Evolutionary conservation across 1,140 invertebrate species (phyloP).

Genomic region (Nylanderia fulva): DNA sequence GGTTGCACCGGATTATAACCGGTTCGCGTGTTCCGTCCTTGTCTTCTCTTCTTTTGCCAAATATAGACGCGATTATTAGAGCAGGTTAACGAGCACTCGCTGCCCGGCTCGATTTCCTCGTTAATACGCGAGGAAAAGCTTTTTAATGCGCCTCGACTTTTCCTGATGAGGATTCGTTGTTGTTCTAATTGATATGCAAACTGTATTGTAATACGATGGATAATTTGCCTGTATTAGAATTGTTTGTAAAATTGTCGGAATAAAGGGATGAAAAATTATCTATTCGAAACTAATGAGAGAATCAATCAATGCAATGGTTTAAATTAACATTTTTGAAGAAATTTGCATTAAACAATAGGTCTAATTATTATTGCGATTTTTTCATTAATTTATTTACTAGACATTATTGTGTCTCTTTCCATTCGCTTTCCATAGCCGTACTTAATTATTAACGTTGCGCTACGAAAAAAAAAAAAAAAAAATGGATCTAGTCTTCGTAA

Average conservation of each 20-base stretch:
- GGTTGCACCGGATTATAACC: slow-evolving; percentile 25
- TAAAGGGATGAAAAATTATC: neutral
- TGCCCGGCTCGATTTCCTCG: slow-evolving; percentile 53
- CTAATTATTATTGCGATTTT: neutral
- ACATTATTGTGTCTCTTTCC: neutral
- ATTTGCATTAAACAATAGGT: neutral
- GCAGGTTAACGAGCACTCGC: slow-evolving; percentile 46
- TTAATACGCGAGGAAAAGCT: slow-evolving; percentile 40
- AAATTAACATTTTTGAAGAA: neutral
- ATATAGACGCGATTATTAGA: slow-evolving; percentile 54
- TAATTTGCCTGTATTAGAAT: slow-evolving; percentile 1
- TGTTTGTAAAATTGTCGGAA: neutral
- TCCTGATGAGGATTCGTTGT: neutral
- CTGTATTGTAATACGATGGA: neutral
- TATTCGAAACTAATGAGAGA: neutral
- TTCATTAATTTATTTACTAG: neutral
- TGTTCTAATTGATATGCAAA: slow-evolving; percentile 35
- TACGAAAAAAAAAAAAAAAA: slow-evolving; percentile 2
- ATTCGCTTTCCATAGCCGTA: neutral
- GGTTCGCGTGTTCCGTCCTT: neutral
- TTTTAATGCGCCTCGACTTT: slow-evolving; percentile 23
- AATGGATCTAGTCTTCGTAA: slow-evolving; percentile 1
- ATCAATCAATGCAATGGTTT: neutral
- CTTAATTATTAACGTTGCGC: slow-evolving; percentile 17
- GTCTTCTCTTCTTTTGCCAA: slow-evolving; percentile 15